A percentile compares a stretch with the other conserved stretches of the same genome.
phyloP scores from a whole-genome alignment of 1,140 invertebrate species.

The Goniozus legneri region DNA sequence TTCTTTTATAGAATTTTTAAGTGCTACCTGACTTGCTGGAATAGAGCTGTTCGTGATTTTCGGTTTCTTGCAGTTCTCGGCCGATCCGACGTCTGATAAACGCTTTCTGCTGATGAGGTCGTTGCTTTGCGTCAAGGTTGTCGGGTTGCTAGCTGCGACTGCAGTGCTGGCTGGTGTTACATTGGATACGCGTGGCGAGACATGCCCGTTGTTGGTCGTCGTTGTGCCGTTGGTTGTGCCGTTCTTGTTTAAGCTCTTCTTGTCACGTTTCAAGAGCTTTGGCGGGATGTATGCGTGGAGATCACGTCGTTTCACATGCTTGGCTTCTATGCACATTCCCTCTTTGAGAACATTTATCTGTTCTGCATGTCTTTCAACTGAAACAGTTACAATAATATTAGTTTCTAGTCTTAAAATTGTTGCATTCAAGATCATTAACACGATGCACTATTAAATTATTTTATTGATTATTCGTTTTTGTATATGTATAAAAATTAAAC shows the following conservation, averaged over 20 bases:
- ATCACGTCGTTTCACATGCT: slow-evolving; percentile 71
- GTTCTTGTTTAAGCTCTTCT: slow-evolving; percentile 56
- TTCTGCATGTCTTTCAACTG: slow-evolving; percentile 64
- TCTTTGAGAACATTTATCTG: slow-evolving; percentile 79
- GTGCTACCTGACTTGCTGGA: no score
- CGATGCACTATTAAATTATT: no score
- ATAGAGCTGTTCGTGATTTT: no score
- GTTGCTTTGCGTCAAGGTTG: no score
- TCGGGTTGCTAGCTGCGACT: no score
- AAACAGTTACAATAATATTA: slow-evolving; percentile 22
- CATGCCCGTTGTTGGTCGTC: slow-evolving; percentile 25
- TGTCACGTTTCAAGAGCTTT: slow-evolving; percentile 66
- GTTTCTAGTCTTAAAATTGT: not conserved
- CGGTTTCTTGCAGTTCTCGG: no score
- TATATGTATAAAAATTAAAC: not conserved
- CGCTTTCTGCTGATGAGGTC: slow-evolving; percentile 29
- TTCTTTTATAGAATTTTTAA: no score
- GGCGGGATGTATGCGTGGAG: slow-evolving; percentile 71
- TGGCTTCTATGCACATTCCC: slow-evolving; percentile 85
- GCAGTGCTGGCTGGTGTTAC: no score
- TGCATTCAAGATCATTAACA: no score
- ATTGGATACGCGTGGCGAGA: slow-evolving; percentile 36
- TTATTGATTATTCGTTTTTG: not conserved
- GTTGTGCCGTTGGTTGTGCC: no score
- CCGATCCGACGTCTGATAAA: no score